Conservation (phyloP, 2,113 vertebrate species). For the Forbesichthys papilliferus region DNA sequence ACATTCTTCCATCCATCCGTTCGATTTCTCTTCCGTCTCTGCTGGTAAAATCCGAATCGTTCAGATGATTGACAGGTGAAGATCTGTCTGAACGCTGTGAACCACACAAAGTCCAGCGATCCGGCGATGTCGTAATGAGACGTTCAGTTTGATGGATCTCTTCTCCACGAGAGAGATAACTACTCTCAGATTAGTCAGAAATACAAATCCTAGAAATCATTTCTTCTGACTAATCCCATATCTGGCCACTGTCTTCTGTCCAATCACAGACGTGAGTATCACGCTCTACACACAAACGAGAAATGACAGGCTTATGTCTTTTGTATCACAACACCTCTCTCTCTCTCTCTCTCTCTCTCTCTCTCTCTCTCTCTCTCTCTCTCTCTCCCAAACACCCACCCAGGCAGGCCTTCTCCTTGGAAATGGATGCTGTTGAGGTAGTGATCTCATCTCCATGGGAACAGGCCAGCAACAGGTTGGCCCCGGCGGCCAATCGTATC, state of each 20-base stretch:
- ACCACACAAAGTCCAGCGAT: not conserved
- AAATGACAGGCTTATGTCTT: not conserved
- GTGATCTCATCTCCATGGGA: conserved; percentile 73
- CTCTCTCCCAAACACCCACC: not conserved
- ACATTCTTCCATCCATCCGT: not conserved
- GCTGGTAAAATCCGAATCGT: not conserved
- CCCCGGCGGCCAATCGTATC: conserved; percentile 58
- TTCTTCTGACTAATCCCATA: not conserved
- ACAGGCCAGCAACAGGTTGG: conserved; percentile 77
- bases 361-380: conserved; percentile 1
- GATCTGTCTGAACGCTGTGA: not conserved
- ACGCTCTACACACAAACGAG: not conserved
- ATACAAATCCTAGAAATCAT: conserved; percentile 32
- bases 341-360: not conserved
- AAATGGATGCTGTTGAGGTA: not conserved
- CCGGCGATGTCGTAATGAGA: not conserved
- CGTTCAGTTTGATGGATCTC: not conserved
- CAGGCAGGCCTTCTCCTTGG: not conserved
- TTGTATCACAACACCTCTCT: conserved; percentile 4
- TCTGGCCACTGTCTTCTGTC: no score
- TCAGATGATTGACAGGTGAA: not conserved
- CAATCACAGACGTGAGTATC: not conserved
- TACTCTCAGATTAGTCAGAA: conserved; percentile 14
- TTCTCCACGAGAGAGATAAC: not conserved
- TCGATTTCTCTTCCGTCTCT: no score